Percentiles rank a stretch among this genome's conserved stretches.
Conservation (phyloP, 2,888 invertebrate genomes). For the Dryobotodes eremita region DNA sequence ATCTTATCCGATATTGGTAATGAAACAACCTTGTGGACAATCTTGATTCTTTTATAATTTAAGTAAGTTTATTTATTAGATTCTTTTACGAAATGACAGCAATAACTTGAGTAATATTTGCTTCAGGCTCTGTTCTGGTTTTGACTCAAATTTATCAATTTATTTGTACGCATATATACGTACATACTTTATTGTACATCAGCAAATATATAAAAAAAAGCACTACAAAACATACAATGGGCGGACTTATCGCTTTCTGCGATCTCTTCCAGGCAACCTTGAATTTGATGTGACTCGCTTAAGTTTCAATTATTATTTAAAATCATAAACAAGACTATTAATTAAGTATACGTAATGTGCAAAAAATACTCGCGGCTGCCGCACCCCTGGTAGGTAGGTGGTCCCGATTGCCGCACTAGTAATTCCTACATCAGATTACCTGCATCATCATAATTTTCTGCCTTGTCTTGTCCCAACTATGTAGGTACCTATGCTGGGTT, state of each 20-base stretch:
- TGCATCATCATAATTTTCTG: neutral
- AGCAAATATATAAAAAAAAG: no score
- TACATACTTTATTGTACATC: no score
- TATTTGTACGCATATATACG: no score
- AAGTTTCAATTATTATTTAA: no score
- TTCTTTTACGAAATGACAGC: neutral
- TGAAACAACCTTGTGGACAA: neutral
- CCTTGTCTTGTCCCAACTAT: neutral
- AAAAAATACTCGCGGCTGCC: neutral
- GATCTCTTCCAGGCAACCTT: neutral
- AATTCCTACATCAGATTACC: neutral
- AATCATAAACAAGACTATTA: neutral
- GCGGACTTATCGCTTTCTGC: no score
- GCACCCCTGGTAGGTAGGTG: neutral
- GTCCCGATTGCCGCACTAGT: neutral
- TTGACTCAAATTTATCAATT: neutral
- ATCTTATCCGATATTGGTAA: neutral
- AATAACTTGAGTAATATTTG: neutral
- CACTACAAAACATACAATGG: no score
- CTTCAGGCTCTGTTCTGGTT: no score
- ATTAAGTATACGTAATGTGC: neutral
- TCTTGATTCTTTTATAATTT: neutral
- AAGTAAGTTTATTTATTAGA: neutral
- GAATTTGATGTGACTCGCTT: neutral
- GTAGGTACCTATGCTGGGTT: neutral